Evolutionary conservation across 2,113 vertebrate species (phyloP).

Genomic region (Saccopteryx leptura): DNA sequence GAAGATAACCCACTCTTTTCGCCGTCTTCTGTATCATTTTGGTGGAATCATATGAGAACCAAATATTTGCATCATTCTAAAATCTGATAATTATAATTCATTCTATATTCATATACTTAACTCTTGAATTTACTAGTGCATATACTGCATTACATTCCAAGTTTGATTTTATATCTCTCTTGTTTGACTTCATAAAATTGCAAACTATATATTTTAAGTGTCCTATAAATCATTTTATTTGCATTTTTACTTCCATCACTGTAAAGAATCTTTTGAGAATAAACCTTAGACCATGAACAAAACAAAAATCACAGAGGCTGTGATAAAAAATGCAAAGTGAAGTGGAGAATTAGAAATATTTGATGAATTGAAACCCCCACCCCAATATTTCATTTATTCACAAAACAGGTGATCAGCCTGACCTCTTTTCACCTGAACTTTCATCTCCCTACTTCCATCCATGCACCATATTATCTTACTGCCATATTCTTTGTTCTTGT

Average conservation of each 20-base stretch:
- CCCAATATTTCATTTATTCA: background rate
- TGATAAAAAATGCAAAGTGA: background rate
- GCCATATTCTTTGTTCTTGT: background rate
- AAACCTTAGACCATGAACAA: slow-evolving; percentile 5
- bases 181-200: background rate
- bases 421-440: background rate
- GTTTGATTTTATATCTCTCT: background rate
- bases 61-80: background rate
- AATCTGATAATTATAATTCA: slow-evolving; percentile 33
- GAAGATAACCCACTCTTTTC: background rate
- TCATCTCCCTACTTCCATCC: background rate
- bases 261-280: background rate
- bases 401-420: background rate
- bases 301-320: background rate
- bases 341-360: background rate
- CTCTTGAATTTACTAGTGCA: background rate
- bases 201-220: slow-evolving; percentile 17
- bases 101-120: accelerated
- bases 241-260: background rate
- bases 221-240: background rate
- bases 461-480: background rate
- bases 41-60: background rate
- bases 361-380: background rate
- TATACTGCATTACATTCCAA: background rate
- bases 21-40: background rate